A percentile compares a stretch with the other conserved stretches of the same genome.
Evolutionary conservation across 1,140 invertebrate species (phyloP).

Genomic region (Schlechtendalia chinensis): DNA sequence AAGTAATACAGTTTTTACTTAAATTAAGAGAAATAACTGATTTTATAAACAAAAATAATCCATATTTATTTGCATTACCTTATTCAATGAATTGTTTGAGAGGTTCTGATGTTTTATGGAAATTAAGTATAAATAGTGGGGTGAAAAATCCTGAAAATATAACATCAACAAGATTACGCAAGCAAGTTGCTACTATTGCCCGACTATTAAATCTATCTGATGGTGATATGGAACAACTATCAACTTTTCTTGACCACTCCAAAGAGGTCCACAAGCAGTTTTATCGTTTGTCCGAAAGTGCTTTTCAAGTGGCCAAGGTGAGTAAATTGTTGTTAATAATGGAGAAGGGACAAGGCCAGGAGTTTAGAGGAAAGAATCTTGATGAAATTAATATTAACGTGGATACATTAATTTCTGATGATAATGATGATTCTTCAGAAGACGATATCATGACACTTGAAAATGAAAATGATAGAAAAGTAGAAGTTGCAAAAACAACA

Average conservation of each 20-base stretch:
- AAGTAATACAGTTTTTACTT: neutral
- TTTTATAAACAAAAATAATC: neutral
- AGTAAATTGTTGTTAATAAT: conserved; percentile 6
- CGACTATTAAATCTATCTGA: conserved; percentile 4
- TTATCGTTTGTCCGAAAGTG: conserved; percentile 1
- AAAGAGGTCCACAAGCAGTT: neutral
- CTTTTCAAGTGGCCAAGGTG: neutral
- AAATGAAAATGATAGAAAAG: neutral
- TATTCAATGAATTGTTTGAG: neutral
- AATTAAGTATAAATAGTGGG: neutral
- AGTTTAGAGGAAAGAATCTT: conserved; percentile 1
- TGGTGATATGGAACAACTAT: neutral
- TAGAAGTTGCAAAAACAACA: neutral
- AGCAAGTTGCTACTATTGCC: conserved; percentile 6
- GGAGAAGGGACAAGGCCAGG: neutral
- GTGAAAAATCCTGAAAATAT: conserved; percentile 9
- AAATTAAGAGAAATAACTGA: neutral
- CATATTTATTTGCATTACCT: conserved; percentile 6
- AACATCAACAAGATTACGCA: neutral
- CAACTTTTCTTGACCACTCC: conserved; percentile 7
- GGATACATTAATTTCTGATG: conserved; percentile 5
- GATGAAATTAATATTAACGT: conserved; percentile 20
- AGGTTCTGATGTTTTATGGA: neutral
- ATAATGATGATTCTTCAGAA: neutral
- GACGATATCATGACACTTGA: neutral